A percentile compares a stretch with the other conserved stretches of the same genome.
These are phyloP conservation scores for Monopis laevigella DNA, from an alignment of 2,888 invertebrate genomes.

Conservation along the genomic window DNA sequence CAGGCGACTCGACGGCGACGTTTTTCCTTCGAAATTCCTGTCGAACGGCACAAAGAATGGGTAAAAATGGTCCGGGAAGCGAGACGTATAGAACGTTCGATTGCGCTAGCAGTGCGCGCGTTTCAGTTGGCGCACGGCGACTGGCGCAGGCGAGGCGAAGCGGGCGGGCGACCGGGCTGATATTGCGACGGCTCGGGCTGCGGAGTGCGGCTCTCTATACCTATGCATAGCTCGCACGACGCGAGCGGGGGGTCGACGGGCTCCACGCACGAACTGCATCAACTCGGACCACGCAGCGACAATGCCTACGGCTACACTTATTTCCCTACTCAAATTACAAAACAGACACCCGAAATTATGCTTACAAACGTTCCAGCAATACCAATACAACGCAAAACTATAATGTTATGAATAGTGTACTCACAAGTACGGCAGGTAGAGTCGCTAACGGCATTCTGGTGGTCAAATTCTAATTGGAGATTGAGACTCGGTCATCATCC, in stretches of 20 bases:
- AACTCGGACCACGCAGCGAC: too few relatives aligned
- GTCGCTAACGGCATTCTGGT: too few relatives aligned
- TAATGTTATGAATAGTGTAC: too few relatives aligned
- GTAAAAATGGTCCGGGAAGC: conserved; percentile 30
- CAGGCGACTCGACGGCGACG: conserved; percentile 25
- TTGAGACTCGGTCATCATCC: too few relatives aligned
- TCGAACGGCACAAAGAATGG: conserved; percentile 34
- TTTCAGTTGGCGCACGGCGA: conserved; percentile 66
- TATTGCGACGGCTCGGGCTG: conserved; percentile 54
- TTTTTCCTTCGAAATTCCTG: conserved; percentile 30
- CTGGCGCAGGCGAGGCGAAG: conserved; percentile 57
- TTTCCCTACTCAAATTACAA: too few relatives aligned
- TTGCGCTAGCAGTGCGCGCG: conserved; percentile 64
- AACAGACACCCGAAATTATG: too few relatives aligned
- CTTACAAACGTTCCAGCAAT: too few relatives aligned
- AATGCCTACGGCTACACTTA: too few relatives aligned
- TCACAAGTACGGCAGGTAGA: too few relatives aligned
- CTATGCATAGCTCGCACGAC: conserved; percentile 35
- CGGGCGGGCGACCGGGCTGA: conserved; percentile 64
- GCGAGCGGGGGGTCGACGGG: conserved; percentile 46
- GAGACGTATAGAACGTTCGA: conserved; percentile 35
- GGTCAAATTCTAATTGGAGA: too few relatives aligned
- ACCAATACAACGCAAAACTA: too few relatives aligned
- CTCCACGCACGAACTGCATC: conserved; percentile 55
- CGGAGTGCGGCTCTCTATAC: conserved; percentile 34